These are phyloP conservation scores for Tetramorium parvispinum DNA, from an alignment of 1,140 invertebrate genomes.

Conservation along the genomic window DNA sequence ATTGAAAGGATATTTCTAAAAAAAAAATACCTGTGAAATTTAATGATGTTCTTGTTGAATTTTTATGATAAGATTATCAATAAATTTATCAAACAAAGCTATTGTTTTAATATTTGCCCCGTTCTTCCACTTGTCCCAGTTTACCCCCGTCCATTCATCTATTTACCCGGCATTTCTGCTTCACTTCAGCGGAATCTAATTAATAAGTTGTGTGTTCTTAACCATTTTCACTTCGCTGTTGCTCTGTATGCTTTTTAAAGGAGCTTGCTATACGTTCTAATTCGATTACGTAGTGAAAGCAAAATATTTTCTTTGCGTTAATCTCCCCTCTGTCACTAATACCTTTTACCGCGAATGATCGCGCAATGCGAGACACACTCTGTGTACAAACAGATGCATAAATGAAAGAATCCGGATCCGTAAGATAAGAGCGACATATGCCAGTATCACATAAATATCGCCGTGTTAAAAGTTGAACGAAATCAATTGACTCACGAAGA, in stretches of 20 bases:
- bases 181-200: not conserved
- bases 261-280: not conserved
- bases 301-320: not conserved
- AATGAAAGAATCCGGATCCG: not conserved
- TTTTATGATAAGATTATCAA: not conserved
- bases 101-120: not conserved
- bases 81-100: conserved; percentile 18
- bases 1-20: not conserved
- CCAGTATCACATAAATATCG: not conserved
- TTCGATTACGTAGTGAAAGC: not conserved
- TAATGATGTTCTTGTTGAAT: not conserved
- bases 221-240: not conserved
- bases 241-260: not conserved
- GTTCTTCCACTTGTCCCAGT: conserved; percentile 5
- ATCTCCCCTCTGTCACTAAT: not conserved
- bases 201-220: not conserved
- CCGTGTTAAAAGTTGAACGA: not conserved
- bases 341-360: not conserved
- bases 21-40: not conserved
- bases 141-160: not conserved
- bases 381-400: not conserved
- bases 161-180: not conserved
- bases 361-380: not conserved
- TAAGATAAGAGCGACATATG: not conserved
- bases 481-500: conserved; percentile 11